Evolutionary conservation across 2,888 invertebrate genomes (phyloP), one percentile per base, ranked within the genome.

Genomic region (Hypsopygia costalis): DNA sequence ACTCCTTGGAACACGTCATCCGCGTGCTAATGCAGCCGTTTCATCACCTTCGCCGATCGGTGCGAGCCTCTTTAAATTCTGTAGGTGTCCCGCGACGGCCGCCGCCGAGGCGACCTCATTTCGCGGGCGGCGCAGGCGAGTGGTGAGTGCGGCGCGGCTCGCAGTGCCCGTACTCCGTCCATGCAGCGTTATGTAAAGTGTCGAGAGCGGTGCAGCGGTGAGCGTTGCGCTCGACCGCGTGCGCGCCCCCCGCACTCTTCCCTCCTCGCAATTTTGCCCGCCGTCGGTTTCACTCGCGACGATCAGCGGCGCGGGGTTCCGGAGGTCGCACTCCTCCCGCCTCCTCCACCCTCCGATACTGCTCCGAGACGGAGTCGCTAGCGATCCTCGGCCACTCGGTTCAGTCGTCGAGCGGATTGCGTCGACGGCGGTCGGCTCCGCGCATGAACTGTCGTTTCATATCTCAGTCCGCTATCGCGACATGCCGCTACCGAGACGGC

Each of bases 161-260:
- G 52, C 53, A 58, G n/a, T n/a, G n/a, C n/a, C n/a, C n/a, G n/a
- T n/a, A n/a, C n/a, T n/a, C 54, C 55, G 55, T 59, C 51, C 60
- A 61, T 76, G 79, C 82, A 77, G 73, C 80, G 77, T 82, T 83
- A 82, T 81, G 81, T 86, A 85, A 83, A 85, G 74, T 61, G 69
- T 70, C 58, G 72, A 76, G 77, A 69, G 73, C 76, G 71, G 71
- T 79, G 81, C 80, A 80, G 77, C 72, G 65, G 63, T 70, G 78
- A 74, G 77, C 74, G 82, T 78, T 76, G 78, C 83, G 83, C 78
- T 72, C 77, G 78, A 74, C 81, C 82, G 85, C 83, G 83, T 81
- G 83, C 74, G 77, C 69, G 67, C 62, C 64, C 62, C 67, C 67
- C 60, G 55, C 57, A 27, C 47, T 50, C 55, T 38, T 41, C 61